A percentile compares a stretch with the other conserved stretches of the same genome.
Conservation (phyloP, 30 jellyfish, hydroid and myxozoan genomes). For the Pelagia noctiluca region DNA sequence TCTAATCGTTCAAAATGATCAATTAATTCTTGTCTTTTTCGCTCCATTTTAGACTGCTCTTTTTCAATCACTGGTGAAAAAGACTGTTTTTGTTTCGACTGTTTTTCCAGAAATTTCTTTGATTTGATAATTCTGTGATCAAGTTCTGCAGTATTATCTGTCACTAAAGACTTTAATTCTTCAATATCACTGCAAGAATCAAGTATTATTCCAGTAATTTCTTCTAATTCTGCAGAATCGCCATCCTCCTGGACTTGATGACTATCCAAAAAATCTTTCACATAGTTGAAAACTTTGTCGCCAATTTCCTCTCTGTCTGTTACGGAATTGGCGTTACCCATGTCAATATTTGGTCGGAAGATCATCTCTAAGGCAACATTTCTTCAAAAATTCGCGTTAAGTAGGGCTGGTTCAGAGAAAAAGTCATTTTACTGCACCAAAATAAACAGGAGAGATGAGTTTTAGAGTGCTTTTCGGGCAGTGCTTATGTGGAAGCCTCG, state of each 20-base stretch:
- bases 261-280: constrained; percentile 12
- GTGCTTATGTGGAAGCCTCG: too few species aligned
- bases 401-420: too few species aligned
- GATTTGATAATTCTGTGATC: constrained; percentile 58
- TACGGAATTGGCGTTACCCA: constrained; percentile 45
- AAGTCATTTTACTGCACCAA: too few species aligned
- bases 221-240: constrained; percentile 33
- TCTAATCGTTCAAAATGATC: constrained; percentile 34
- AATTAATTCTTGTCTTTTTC: constrained; percentile 33
- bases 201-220: constrained; percentile 51
- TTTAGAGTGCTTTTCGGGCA: too few species aligned
- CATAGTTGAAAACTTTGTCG: constrained; percentile 35
- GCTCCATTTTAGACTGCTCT: background rate
- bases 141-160: constrained; percentile 25
- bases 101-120: constrained; percentile 4
- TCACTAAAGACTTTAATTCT: constrained; percentile 5
- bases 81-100: background rate
- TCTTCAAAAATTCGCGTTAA: too few species aligned
- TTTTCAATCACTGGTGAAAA: background rate
- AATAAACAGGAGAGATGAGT: too few species aligned
- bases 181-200: constrained; percentile 14
- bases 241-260: background rate
- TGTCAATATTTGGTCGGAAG: too few species aligned
- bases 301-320: constrained; percentile 38
- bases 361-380: too few species aligned